These are phyloP conservation scores for Drosophila rhopaloa DNA, from an alignment of 1,140 invertebrate species.

Conservation along the genomic window DNA sequence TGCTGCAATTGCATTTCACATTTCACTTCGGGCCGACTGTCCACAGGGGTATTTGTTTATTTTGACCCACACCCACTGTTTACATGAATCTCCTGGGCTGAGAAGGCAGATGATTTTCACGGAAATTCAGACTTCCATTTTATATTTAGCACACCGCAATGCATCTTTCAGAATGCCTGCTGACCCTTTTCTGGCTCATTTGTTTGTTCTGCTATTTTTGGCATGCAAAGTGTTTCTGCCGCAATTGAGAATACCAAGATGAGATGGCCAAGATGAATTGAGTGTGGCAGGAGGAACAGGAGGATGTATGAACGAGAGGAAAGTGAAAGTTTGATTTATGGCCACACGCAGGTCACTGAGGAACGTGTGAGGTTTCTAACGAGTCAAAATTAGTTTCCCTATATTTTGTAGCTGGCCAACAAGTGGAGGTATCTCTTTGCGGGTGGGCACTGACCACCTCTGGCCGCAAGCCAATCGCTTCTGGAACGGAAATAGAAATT, in stretches of 20 bases:
- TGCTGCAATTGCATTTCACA: constrained; percentile 53
- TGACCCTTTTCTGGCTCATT: constrained; percentile 70
- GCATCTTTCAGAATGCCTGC: constrained; percentile 55
- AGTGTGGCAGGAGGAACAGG: neutral
- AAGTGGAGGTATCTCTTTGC: constrained; percentile 37
- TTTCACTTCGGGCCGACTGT: constrained; percentile 25
- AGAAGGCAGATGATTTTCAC: constrained; percentile 48
- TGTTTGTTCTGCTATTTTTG: constrained; percentile 64
- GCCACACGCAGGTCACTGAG: constrained; percentile 31
- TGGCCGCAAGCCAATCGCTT: constrained; percentile 69
- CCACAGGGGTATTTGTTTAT: constrained; percentile 44
- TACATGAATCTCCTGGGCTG: constrained; percentile 23
- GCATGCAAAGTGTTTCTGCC: constrained; percentile 51
- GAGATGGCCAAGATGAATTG: constrained; percentile 50
- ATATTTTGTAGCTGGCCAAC: constrained; percentile 1
- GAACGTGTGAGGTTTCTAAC: constrained; percentile 48
- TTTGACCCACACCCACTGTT: constrained; percentile 59
- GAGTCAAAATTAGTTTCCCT: constrained; percentile 68
- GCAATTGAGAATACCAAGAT: constrained; percentile 34
- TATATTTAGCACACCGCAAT: constrained; percentile 59
- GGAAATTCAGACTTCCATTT: constrained; percentile 49
- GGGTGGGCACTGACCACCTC: constrained; percentile 26
- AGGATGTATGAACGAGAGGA: neutral
- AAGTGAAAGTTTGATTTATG: constrained; percentile 81
- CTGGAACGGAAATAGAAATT: constrained; percentile 75